Base-by-base conservation (phyloP, 1,140 invertebrate species). In the Stenopsyche tienmushanensis region DNA sequence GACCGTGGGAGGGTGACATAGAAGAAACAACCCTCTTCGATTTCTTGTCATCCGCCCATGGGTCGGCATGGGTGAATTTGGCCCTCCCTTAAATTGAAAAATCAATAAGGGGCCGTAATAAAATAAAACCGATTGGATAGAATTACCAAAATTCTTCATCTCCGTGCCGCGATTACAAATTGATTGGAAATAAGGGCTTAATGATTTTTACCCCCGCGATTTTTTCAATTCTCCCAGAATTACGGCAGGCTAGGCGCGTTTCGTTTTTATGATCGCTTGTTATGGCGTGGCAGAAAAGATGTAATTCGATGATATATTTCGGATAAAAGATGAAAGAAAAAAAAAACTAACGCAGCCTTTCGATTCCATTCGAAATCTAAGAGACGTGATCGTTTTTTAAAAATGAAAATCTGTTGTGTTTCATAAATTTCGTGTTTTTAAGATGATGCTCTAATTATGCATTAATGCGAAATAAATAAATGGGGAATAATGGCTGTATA, bases 81-180 rank as follows among this genome's bases (percentile, higher is more conserved):
- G n/a, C n/a, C n/a, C n/a, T 50, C 23, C 20, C 50, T 64, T 24
- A 54, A 54, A 57, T 65, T 65, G 63, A 57, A 65, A 65, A 65
- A 65, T 65, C 63, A 50, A 65, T 65, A 65, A 8, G 17, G n/a
- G 41, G 9, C 39, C 34, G 50, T 54, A 65, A 65, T 65, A 58
- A 65, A 65, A 65, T 57, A 65, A 65, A 65, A 65, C 63, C 63
- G 63, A 64, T 64, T 41, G 26, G 50, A 64, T 55, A 44, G 50
- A 65, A 65, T 65, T 65, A 58, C 53, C 24, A 23, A 49, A 39
- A 65, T 65, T 49, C 63, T 65, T 65, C 53, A 65, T 65, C 26
- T 57, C 39, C 57, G 57, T 60, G 57, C 42, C 57, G 57, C 49
- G 49, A 54, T 49, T 58, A 39, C 63, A 65, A 65, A 65, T 65